These are phyloP conservation scores for Synanthedon tipuliformis DNA, from an alignment of 2,888 invertebrate genomes.

Conservation along the genomic window DNA sequence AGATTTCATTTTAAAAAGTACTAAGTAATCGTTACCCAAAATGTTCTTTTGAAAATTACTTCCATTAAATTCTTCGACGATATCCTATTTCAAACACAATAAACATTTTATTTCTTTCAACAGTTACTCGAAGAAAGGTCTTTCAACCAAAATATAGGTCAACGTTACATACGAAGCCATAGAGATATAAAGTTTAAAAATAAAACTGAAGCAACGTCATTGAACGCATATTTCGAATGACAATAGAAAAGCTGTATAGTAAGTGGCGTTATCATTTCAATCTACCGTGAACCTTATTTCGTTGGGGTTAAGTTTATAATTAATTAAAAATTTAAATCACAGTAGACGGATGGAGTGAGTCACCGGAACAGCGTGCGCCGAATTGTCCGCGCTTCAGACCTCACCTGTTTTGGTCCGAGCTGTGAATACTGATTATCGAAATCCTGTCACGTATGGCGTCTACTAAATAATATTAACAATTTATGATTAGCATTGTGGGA, in stretches of 20 bases:
- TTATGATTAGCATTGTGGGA: too few species aligned
- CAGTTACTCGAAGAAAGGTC: not conserved
- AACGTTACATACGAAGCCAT: conserved; percentile 27
- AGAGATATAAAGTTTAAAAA: conserved; percentile 26
- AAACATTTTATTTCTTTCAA: not conserved
- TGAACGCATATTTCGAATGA: conserved; percentile 33
- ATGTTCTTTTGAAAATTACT: too few species aligned
- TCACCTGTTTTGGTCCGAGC: conserved; percentile 36
- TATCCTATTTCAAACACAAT: not conserved
- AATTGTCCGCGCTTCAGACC: conserved; percentile 31
- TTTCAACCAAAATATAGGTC: conserved; percentile 28
- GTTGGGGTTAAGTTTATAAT: conserved; percentile 1
- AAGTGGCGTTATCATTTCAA: not conserved
- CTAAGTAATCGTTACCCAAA: too few species aligned
- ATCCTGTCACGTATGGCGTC: not conserved
- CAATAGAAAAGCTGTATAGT: conserved; percentile 30
- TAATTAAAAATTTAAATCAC: conserved; percentile 1
- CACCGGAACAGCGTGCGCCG: conserved; percentile 51
- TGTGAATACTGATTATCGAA: conserved; percentile 35
- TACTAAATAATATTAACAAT: not conserved
- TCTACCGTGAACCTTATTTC: not conserved
- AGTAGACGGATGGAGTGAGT: conserved; percentile 39
- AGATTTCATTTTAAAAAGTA: too few species aligned
- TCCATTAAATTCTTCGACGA: not conserved
- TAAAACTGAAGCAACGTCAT: conserved; percentile 13